Evolutionary conservation across 2,888 invertebrate species (phyloP).

Genomic region (Bombyx huttoni): DNA sequence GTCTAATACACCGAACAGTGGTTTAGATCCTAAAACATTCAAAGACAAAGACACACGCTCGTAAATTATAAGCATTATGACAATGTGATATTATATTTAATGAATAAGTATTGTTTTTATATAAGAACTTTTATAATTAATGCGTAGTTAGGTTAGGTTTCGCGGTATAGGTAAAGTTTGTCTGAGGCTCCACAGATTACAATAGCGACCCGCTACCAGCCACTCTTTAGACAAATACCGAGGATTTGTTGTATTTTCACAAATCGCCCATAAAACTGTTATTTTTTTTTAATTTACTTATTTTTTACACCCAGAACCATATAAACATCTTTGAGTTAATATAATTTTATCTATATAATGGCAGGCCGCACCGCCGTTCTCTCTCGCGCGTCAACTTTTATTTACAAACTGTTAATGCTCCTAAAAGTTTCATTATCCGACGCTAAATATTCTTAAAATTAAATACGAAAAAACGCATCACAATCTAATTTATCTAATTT

Average conservation of each 20-base stretch:
- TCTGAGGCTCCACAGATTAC: conserved; percentile 68
- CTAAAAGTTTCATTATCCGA: conserved; percentile 77
- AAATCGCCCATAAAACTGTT: conserved; percentile 55
- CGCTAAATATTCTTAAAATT: conserved; percentile 70
- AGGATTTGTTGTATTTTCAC: conserved; percentile 55
- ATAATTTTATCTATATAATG: conserved; percentile 70
- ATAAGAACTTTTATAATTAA: conserved; percentile 69
- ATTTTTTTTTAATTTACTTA: conserved; percentile 2
- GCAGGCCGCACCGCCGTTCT: conserved; percentile 37
- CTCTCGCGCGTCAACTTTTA: conserved; percentile 55
- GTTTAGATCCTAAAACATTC: conserved; percentile 64
- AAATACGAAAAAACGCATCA: conserved; percentile 73
- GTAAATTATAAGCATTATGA: conserved; percentile 73
- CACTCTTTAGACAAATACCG: conserved; percentile 66
- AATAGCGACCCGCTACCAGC: conserved; percentile 63
- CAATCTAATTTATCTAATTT: conserved; percentile 69
- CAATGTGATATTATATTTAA: conserved; percentile 70
- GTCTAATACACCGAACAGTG: conserved; percentile 68
- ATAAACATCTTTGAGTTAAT: conserved; percentile 74
- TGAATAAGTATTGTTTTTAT: conserved; percentile 67
- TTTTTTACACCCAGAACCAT: conserved; percentile 73
- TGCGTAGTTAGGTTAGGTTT: conserved; percentile 65
- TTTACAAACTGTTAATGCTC: conserved; percentile 81
- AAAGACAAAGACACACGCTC: conserved; percentile 74
- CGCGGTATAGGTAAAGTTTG: conserved; percentile 56